Percentiles rank a stretch among this genome's conserved stretches.
Evolutionary conservation across 2,888 invertebrate genomes (phyloP).

Genomic region (Nowickia ferox): DNA sequence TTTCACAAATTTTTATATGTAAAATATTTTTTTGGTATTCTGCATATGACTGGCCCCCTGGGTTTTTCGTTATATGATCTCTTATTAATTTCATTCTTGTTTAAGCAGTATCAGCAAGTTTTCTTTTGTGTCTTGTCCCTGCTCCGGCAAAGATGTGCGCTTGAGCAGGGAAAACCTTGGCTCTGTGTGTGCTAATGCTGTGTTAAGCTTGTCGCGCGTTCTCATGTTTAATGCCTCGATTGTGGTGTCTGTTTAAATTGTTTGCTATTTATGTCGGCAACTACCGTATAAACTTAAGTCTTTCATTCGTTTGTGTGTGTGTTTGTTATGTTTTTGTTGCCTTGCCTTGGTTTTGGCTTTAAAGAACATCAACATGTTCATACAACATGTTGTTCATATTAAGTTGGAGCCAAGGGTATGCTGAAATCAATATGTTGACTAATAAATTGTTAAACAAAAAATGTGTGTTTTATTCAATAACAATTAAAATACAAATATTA

Average conservation of each 20-base stretch:
- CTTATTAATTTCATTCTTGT: slow-evolving; percentile 78
- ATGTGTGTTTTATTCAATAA: slow-evolving; percentile 65
- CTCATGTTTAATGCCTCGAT: slow-evolving; percentile 63
- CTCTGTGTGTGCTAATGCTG: slow-evolving; percentile 58
- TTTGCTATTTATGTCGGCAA: slow-evolving; percentile 83
- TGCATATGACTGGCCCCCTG: slow-evolving; percentile 73
- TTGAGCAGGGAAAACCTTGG: slow-evolving; percentile 10
- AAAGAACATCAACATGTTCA: slow-evolving; percentile 66
- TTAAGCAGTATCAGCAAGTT: slow-evolving; percentile 67
- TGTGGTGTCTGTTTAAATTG: slow-evolving; percentile 79
- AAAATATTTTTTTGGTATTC: slow-evolving; percentile 22
- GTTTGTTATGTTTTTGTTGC: slow-evolving; percentile 26
- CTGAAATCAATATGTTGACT: slow-evolving; percentile 83
- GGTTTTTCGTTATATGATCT: slow-evolving; percentile 79
- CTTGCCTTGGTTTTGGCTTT: slow-evolving; percentile 52
- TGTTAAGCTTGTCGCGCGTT: slow-evolving; percentile 66
- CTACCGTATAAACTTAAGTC: slow-evolving; percentile 80
- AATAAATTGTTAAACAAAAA: slow-evolving; percentile 81
- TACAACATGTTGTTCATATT: slow-evolving; percentile 68
- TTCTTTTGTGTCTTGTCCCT: not conserved
- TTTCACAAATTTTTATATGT: not conserved
- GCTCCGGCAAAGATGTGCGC: not conserved
- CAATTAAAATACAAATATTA: slow-evolving; percentile 63
- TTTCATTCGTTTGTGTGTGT: not conserved
- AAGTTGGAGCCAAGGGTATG: slow-evolving; percentile 75